A percentile compares a stretch with the other conserved stretches of the same genome.
Evolutionary conservation across 2,797 vertebrate species (phyloP).

Genomic region (Cheirogaleus major): DNA sequence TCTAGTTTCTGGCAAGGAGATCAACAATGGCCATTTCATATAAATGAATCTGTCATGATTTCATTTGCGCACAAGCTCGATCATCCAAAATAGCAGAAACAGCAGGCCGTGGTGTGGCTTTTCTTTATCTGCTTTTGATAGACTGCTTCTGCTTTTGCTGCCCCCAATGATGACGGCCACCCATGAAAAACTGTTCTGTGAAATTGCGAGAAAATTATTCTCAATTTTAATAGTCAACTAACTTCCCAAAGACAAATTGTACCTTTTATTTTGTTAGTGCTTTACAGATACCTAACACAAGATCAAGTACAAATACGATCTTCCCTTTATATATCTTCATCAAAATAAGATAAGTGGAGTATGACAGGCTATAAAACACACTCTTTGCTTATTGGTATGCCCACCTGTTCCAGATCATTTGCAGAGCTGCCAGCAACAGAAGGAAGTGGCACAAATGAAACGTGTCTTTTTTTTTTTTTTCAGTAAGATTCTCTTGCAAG

Average conservation of each 20-base stretch:
- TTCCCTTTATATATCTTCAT: slow-evolving; percentile 58
- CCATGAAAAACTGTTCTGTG: slow-evolving; percentile 50
- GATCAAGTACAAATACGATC: slow-evolving; percentile 51
- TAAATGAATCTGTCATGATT: slow-evolving; percentile 80
- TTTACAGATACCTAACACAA: slow-evolving; percentile 53
- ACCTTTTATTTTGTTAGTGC: slow-evolving; percentile 60
- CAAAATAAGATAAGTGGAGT: slow-evolving; percentile 41
- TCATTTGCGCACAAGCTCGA: slow-evolving; percentile 76
- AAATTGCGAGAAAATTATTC: slow-evolving; percentile 67
- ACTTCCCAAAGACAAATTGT: slow-evolving; percentile 42
- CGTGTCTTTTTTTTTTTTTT: slow-evolving; percentile 45
- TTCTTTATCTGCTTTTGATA: slow-evolving; percentile 74
- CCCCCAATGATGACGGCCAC: slow-evolving; percentile 56
- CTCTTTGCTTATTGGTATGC: slow-evolving; percentile 59
- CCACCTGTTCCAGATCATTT: slow-evolving; percentile 71
- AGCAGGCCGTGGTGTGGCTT: slow-evolving; percentile 70
- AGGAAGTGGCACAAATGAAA: slow-evolving; percentile 69
- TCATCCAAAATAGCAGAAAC: slow-evolving; percentile 79
- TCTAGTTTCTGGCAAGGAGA: slow-evolving; percentile 81
- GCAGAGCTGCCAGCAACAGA: slow-evolving; percentile 60
- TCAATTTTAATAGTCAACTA: slow-evolving; percentile 70
- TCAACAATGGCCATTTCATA: slow-evolving; percentile 76
- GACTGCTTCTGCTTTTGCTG: slow-evolving; percentile 66
- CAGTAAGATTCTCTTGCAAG: slow-evolving; percentile 60
- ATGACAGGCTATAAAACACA: slow-evolving; percentile 38